A percentile compares a stretch with the other conserved stretches of the same genome.
Evolutionary conservation across 2,888 invertebrate genomes (phyloP).

Genomic region (Caenorhabditis imperialis): DNA sequence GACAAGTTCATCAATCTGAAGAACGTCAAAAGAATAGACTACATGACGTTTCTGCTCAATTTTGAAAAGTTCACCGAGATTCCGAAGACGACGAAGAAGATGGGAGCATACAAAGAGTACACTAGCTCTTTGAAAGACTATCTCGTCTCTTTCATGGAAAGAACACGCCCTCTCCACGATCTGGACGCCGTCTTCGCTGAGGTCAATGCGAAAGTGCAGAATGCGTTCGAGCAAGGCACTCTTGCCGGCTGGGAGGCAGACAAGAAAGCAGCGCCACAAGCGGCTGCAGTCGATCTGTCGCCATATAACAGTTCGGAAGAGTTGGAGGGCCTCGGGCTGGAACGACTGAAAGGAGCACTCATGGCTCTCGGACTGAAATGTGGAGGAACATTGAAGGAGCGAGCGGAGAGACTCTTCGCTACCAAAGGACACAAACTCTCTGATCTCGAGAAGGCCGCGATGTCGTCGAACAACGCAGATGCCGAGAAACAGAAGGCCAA

Average conservation of each 20-base stretch:
- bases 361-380: slow-evolving; percentile 97
- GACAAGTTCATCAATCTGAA: slow-evolving; percentile 96
- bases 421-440: slow-evolving; percentile 91
- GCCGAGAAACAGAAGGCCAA: slow-evolving; percentile 64
- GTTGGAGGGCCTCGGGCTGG: slow-evolving; percentile 94
- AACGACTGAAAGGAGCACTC: slow-evolving; percentile 95
- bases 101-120: slow-evolving; percentile 82
- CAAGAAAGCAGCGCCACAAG: slow-evolving; percentile 68
- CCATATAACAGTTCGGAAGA: slow-evolving; percentile 98
- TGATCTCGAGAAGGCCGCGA: slow-evolving; percentile 90
- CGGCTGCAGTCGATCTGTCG: slow-evolving; percentile 94
- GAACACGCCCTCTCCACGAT: slow-evolving; percentile 74
- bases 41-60: slow-evolving; percentile 91
- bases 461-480: slow-evolving; percentile 67
- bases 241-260: slow-evolving; percentile 92
- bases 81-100: slow-evolving; percentile 83
- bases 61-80: slow-evolving; percentile 97
- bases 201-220: slow-evolving; percentile 82
- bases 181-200: slow-evolving; percentile 60
- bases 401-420: slow-evolving; percentile 94
- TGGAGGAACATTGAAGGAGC: slow-evolving; percentile 96
- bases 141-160: slow-evolving; percentile 67
- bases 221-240: slow-evolving; percentile 89
- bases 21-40: slow-evolving; percentile 92
- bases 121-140: slow-evolving; percentile 83